These are phyloP conservation scores for Cyprinodon diabolis DNA, from an alignment of 2,797 vertebrate species.

Conservation along the genomic window DNA sequence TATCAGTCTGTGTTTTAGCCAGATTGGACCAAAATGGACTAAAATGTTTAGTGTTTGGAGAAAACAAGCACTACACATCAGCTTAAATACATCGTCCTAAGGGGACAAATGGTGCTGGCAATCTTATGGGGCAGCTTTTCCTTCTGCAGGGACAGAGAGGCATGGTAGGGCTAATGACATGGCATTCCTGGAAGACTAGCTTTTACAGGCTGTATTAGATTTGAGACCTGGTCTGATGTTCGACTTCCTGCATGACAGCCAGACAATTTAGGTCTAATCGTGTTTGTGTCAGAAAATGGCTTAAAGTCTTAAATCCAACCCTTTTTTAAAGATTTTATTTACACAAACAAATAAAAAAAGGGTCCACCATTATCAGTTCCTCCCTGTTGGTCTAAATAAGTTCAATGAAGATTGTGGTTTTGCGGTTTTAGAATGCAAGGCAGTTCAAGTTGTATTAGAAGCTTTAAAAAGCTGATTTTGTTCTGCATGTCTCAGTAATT, in stretches of 20 bases:
- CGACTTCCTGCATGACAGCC: no score
- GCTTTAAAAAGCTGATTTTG: background rate
- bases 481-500: background rate
- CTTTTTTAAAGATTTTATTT: no score
- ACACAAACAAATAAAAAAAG: no score
- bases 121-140: background rate
- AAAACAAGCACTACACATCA: background rate
- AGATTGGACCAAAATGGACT: no score
- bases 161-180: background rate
- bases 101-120: background rate
- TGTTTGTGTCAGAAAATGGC: background rate
- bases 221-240: no score
- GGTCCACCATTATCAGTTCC: no score
- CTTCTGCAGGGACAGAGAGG: background rate
- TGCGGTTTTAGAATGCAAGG: background rate
- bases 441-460: background rate
- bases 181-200: background rate
- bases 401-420: background rate
- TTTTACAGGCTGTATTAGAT: background rate
- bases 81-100: background rate
- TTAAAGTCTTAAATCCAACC: background rate
- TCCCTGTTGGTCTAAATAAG: background rate
- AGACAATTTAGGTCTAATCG: background rate
- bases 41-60: background rate
- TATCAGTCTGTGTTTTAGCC: no score